Evolutionary conservation across 2,888 invertebrate genomes (phyloP).

Genomic region (Syritta pipiens): DNA sequence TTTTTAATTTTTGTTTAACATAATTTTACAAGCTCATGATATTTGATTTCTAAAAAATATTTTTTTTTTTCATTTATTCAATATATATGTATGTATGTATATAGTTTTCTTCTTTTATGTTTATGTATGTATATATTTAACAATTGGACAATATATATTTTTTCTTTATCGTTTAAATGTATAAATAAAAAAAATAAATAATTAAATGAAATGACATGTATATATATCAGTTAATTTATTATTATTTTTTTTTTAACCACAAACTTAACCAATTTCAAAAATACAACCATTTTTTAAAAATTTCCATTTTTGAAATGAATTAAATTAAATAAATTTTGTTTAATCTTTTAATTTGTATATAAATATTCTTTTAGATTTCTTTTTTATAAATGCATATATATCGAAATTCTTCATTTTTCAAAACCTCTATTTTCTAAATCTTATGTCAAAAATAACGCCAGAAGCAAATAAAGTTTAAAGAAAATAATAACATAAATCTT

Average conservation of each 20-base stretch:
- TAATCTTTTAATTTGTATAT: neutral
- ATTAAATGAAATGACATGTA: neutral
- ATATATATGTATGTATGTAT: too few relatives aligned
- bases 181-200: neutral
- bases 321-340: neutral
- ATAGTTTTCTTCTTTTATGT: too few relatives aligned
- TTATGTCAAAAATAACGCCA: too few relatives aligned
- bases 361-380: neutral
- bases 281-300: slow-evolving; percentile 47
- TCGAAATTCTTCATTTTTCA: neutral
- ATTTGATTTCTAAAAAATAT: slow-evolving; percentile 49
- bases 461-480: too few relatives aligned
- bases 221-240: neutral
- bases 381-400: neutral
- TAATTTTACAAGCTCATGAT: slow-evolving; percentile 61
- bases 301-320: slow-evolving; percentile 1
- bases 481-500: too few relatives aligned
- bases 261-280: slow-evolving; percentile 50
- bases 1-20: slow-evolving; percentile 24
- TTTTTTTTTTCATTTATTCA: slow-evolving; percentile 29
- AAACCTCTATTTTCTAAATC: too few relatives aligned
- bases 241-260: slow-evolving; percentile 7
- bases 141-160: slow-evolving; percentile 52
- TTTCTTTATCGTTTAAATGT: slow-evolving; percentile 5
- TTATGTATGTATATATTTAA: slow-evolving; percentile 45